These are phyloP conservation scores for Pseudoatta argentina DNA, from an alignment of 1,140 invertebrate species.

Conservation along the genomic window DNA sequence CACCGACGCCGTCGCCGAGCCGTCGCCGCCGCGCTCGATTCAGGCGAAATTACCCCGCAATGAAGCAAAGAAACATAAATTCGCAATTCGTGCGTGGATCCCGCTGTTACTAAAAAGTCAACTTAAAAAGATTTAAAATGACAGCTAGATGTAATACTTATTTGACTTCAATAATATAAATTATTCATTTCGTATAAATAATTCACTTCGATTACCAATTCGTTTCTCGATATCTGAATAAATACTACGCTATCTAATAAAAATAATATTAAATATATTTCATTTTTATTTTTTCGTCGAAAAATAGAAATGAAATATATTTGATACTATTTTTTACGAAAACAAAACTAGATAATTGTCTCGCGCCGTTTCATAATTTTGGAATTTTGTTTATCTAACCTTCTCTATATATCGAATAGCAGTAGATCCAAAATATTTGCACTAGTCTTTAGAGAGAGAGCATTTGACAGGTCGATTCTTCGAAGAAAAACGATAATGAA, in stretches of 20 bases:
- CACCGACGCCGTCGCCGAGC: constrained; percentile 36
- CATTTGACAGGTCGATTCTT: constrained; percentile 50
- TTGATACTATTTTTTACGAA: constrained; percentile 76
- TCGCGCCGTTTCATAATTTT: constrained; percentile 54
- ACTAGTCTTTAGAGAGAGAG: neutral
- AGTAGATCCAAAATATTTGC: constrained; percentile 61
- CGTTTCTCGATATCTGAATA: constrained; percentile 65
- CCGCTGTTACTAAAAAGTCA: neutral
- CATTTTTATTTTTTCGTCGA: constrained; percentile 66
- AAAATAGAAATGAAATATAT: constrained; percentile 74
- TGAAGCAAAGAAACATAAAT: constrained; percentile 28
- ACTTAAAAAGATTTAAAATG: neutral
- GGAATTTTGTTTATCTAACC: neutral
- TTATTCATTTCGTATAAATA: constrained; percentile 46
- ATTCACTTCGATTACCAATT: constrained; percentile 56
- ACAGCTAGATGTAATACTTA: neutral
- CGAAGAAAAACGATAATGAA: constrained; percentile 56
- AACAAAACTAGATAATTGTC: neutral
- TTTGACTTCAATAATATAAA: neutral
- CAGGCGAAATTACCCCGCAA: constrained; percentile 16
- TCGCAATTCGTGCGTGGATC: constrained; percentile 28
- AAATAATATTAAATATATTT: constrained; percentile 76
- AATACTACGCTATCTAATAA: constrained; percentile 44
- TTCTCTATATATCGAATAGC: neutral
- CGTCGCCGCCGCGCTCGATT: constrained; percentile 35